Conservation (phyloP, 2,113 vertebrate genomes). For the Copsychus sechellarum region DNA sequence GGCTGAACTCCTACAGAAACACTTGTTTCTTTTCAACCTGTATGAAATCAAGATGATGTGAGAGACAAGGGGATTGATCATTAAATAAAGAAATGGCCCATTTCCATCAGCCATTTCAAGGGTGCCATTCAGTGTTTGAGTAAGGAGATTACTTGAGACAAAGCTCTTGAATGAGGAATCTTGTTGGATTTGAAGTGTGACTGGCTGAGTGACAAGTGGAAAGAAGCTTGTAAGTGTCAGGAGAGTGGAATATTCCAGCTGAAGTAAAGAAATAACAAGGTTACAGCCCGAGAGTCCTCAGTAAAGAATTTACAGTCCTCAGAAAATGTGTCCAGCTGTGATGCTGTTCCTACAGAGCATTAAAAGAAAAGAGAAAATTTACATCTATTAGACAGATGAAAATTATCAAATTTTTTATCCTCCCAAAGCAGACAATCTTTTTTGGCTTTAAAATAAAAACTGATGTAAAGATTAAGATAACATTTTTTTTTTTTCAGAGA, state of each 20-base stretch:
- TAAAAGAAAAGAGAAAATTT: not conserved
- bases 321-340: not conserved
- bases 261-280: not conserved
- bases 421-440: not conserved
- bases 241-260: not conserved
- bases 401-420: not conserved
- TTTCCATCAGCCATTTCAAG: not conserved
- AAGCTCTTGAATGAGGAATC: not conserved
- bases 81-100: not conserved
- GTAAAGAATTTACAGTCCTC: not conserved
- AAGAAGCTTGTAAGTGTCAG: not conserved
- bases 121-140: not conserved
- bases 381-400: not conserved
- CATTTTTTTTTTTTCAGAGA: not conserved
- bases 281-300: not conserved
- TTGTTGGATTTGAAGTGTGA: not conserved
- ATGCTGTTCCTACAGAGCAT: not conserved
- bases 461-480: constrained; percentile 19
- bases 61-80: not conserved
- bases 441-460: constrained; percentile 9
- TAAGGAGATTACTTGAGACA: not conserved
- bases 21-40: not conserved
- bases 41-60: not conserved
- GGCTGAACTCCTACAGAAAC: not conserved
- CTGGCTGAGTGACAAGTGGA: not conserved